Percentiles rank a stretch among this genome's conserved stretches.
phyloP scores from a whole-genome alignment of 1,140 invertebrate genomes.

The Phthorimaea operculella region DNA sequence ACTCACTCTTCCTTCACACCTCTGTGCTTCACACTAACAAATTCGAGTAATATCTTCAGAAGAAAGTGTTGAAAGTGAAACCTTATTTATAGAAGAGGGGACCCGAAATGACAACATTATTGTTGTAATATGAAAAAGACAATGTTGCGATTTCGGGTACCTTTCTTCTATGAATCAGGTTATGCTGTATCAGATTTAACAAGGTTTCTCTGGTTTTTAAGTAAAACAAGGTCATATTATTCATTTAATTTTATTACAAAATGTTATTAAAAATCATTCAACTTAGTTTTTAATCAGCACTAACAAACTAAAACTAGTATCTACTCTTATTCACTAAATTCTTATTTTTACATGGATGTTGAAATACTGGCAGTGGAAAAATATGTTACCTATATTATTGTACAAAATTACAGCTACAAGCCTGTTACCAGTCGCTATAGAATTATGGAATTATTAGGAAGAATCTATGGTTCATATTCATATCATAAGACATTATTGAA shows the following conservation, averaged over 20 bases:
- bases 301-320: slow-evolving; percentile 43
- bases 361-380: slow-evolving; percentile 70
- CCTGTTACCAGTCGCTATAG: background rate
- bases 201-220: no score
- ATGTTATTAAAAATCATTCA: slow-evolving; percentile 69
- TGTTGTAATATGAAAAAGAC: no score
- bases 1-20: no score
- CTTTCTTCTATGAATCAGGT: no score
- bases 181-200: no score
- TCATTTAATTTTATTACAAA: slow-evolving; percentile 62
- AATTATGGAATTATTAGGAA: background rate
- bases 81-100: no score
- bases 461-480: background rate
- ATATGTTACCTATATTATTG: slow-evolving; percentile 52
- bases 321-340: slow-evolving; percentile 38
- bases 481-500: no score
- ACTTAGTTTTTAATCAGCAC: slow-evolving; percentile 47
- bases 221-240: slow-evolving; percentile 8
- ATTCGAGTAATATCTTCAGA: no score
- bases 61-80: no score
- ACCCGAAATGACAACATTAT: no score
- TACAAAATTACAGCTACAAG: slow-evolving; percentile 20
- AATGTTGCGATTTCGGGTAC: no score
- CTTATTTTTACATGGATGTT: slow-evolving; percentile 53
- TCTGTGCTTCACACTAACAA: no score